Percentiles rank a stretch among this genome's conserved stretches.
phyloP scores from a whole-genome alignment of 2,888 invertebrate species.

The Eumerus sabulonum region DNA sequence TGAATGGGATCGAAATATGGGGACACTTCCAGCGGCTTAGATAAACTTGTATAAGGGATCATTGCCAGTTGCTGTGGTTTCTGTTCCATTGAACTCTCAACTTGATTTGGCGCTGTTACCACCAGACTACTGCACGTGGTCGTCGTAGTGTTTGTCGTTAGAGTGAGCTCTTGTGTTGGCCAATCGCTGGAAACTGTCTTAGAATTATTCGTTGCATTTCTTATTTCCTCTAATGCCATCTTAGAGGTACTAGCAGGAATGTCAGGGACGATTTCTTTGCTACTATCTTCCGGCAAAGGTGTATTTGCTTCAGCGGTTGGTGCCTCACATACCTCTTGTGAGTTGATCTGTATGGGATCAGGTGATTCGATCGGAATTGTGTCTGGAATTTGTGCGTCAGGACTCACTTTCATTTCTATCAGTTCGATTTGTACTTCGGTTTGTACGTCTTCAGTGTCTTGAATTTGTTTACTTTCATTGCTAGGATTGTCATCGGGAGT shows the following conservation, averaged over 20 bases:
- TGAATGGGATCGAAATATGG: conserved; percentile 53
- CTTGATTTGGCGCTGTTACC: conserved; percentile 71
- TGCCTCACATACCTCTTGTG: conserved; percentile 29
- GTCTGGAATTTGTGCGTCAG: conserved; percentile 51
- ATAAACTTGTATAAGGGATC: background rate
- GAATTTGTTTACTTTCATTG: conserved; percentile 57
- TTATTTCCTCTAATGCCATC: conserved; percentile 56
- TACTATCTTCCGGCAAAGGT: conserved; percentile 1
- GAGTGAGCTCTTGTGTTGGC: conserved; percentile 35
- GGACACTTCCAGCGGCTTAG: conserved; percentile 15
- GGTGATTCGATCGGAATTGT: conserved; percentile 57
- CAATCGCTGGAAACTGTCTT: conserved; percentile 55
- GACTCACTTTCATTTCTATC: conserved; percentile 69
- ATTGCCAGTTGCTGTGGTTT: conserved; percentile 17
- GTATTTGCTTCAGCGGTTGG: conserved; percentile 32
- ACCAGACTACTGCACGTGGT: conserved; percentile 55
- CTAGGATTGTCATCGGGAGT: conserved; percentile 59
- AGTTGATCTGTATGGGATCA: conserved; percentile 39
- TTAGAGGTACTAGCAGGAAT: conserved; percentile 47
- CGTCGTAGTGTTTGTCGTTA: conserved; percentile 13
- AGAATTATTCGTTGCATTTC: conserved; percentile 62
- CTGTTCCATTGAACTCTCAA: conserved; percentile 52
- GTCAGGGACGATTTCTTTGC: background rate
- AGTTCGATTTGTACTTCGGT: conserved; percentile 76
- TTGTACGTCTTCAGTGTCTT: conserved; percentile 69